Percentiles rank a stretch among this genome's conserved stretches.
Conservation (phyloP, 2,888 invertebrate genomes). For the Yponomeuta cagnagella region DNA sequence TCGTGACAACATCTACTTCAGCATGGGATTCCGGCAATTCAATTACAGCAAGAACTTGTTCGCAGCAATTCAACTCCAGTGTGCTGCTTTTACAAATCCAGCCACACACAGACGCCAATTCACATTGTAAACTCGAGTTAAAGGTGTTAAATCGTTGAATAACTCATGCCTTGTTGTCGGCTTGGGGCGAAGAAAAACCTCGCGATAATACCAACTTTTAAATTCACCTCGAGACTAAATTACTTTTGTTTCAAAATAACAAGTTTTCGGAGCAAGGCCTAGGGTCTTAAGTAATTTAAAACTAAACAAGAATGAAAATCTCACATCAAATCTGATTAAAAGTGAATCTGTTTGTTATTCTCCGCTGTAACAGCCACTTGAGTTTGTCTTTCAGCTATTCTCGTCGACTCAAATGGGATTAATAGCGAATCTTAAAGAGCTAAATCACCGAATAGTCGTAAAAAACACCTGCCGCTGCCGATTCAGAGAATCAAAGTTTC, state of each 20-base stretch:
- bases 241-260: background rate
- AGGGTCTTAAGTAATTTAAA: background rate
- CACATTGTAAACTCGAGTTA: conserved; percentile 29
- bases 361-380: conserved; percentile 4
- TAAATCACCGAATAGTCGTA: conserved; percentile 66
- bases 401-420: conserved; percentile 63
- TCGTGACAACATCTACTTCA: background rate
- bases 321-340: background rate
- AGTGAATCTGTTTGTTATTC: conserved; percentile 7
- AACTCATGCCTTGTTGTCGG: conserved; percentile 30
- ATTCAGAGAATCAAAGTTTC: conserved; percentile 56
- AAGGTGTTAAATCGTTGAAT: conserved; percentile 45
- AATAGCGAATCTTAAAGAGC: conserved; percentile 61
- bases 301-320: background rate
- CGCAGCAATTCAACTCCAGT: conserved; percentile 35
- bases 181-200: background rate
- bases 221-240: background rate
- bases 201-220: background rate
- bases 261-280: background rate
- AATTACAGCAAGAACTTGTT: conserved; percentile 45
- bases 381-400: conserved; percentile 38
- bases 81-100: conserved; percentile 52
- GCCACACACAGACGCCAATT: conserved; percentile 36
- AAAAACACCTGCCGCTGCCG: conserved; percentile 70
- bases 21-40: conserved; percentile 35